A percentile compares a stretch with the other conserved stretches of the same genome.
Evolutionary conservation across 2,113 vertebrate species (phyloP).

Genomic region (Apodemus speciosus): DNA sequence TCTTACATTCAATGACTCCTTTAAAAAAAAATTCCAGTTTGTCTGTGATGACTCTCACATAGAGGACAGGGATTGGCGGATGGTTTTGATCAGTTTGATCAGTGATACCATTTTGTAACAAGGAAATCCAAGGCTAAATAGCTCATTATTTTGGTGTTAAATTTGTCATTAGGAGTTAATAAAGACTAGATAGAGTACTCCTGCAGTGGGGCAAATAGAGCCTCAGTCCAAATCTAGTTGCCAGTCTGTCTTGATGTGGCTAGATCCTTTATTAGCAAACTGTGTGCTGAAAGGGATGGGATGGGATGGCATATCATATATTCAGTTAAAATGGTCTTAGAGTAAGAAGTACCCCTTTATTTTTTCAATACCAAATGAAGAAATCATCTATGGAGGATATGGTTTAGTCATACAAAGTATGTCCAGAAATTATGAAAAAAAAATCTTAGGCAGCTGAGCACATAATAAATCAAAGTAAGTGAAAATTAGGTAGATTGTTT

Average conservation of each 20-base stretch:
- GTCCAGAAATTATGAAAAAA: not conserved
- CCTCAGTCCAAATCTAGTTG: not conserved
- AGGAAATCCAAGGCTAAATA: constrained; percentile 53
- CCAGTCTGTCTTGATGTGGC: not conserved
- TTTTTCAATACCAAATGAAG: constrained; percentile 42
- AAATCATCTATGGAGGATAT: not conserved
- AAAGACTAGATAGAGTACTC: not conserved
- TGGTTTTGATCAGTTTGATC: constrained; percentile 43
- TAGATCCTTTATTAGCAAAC: not conserved
- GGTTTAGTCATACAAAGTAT: not conserved
- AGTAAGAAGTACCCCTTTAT: not conserved
- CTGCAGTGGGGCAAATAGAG: not conserved
- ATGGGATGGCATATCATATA: not conserved
- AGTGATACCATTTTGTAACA: constrained; percentile 22
- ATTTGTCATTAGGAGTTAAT: not conserved
- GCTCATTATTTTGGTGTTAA: constrained; percentile 37
- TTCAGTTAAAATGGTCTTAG: not conserved
- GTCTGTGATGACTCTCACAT: not conserved
- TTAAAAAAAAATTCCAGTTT: not conserved
- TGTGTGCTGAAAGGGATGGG: not conserved
- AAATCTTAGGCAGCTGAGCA: not conserved
- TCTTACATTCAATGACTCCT: constrained; percentile 2
- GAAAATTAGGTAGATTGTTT: not conserved
- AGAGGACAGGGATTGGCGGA: not conserved
- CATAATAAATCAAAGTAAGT: not conserved